Evolutionary conservation across 1,140 invertebrate species (phyloP), one percentile per base, ranked within the genome.

Genomic region (Cyclina sinensis): DNA sequence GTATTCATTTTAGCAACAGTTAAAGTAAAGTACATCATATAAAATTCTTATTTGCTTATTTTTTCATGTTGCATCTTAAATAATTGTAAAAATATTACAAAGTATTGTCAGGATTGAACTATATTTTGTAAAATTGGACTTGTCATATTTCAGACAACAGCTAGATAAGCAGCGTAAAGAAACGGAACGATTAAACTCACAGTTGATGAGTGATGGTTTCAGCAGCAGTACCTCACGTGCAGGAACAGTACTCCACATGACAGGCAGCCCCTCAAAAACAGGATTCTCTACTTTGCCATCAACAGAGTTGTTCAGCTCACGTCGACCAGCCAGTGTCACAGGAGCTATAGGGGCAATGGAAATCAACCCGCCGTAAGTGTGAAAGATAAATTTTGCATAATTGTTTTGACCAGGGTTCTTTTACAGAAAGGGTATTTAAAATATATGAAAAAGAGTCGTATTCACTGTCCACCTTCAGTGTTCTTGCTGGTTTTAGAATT

Each of bases 121-220:
- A n/a, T n/a, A n/a, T n/a, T n/a, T n/a, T n/a, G n/a, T n/a, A n/a
- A n/a, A n/a, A n/a, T n/a, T n/a, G n/a, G n/a, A n/a, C n/a, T n/a
- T n/a, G n/a, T n/a, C n/a, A 43, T 7, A 62, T 84, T 86, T 14
- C 54, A 94, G 94, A 54, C 78, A 80, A 37, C 94, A 94, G 86
- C 88, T 94, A 5, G 94, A 94, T 37, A 84, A 90, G 32, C 94
- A 94, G 68, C 82, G 92, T 32, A 92, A 90, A 65, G 94, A 94
- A 84, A 93, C 93, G 48, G 94, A 93, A 35, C 84, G 91, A 24
- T 80, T 94, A 14, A 93, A 93, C 48, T 91, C 89, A 14, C 91
- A 93, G 12, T 81, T 94, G 39, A 46, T 91, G 3, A 85, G 73
- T 21, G 94, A 94, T 37, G 82, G 80, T 11, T 89, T 90, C 7